These are phyloP conservation scores for Asobara japonica DNA, from an alignment of 1,140 invertebrate genomes.

Conservation along the genomic window DNA sequence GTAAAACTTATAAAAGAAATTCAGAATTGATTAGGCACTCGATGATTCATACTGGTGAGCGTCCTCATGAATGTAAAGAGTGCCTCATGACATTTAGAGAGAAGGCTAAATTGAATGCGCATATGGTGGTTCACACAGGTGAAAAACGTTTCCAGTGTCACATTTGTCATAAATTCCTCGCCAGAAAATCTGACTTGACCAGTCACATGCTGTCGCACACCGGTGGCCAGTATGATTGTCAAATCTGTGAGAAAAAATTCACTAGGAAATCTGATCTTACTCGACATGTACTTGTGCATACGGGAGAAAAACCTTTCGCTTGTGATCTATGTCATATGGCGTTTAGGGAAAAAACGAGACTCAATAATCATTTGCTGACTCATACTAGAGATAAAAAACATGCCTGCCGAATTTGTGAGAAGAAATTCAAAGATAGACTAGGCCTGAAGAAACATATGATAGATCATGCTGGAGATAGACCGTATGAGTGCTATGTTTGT, in stretches of 20 bases:
- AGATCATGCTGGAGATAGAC: conserved; percentile 68
- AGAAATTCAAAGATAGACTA: conserved; percentile 68
- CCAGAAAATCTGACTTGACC: conserved; percentile 61
- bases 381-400: conserved; percentile 66
- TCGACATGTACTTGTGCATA: conserved; percentile 76
- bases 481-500: conserved; percentile 68
- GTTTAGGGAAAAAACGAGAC: conserved; percentile 65
- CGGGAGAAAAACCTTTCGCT: conserved; percentile 75
- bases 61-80: conserved; percentile 68
- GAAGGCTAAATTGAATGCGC: conserved; percentile 73
- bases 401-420: conserved; percentile 67
- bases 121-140: conserved; percentile 79
- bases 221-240: conserved; percentile 74
- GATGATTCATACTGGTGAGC: conserved; percentile 67
- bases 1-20: conserved; percentile 66
- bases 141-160: conserved; percentile 75
- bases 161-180: conserved; percentile 61
- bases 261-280: conserved; percentile 76
- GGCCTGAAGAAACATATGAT: conserved; percentile 67
- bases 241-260: conserved; percentile 78
- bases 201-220: conserved; percentile 64
- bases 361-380: conserved; percentile 62
- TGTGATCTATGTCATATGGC: conserved; percentile 75
- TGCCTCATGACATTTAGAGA: conserved; percentile 69
- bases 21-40: conserved; percentile 66